A percentile compares a stretch with the other conserved stretches of the same genome.
These are phyloP conservation scores for Oscheius sp. DNA, from an alignment of 2,888 invertebrate species.

Conservation along the genomic window DNA sequence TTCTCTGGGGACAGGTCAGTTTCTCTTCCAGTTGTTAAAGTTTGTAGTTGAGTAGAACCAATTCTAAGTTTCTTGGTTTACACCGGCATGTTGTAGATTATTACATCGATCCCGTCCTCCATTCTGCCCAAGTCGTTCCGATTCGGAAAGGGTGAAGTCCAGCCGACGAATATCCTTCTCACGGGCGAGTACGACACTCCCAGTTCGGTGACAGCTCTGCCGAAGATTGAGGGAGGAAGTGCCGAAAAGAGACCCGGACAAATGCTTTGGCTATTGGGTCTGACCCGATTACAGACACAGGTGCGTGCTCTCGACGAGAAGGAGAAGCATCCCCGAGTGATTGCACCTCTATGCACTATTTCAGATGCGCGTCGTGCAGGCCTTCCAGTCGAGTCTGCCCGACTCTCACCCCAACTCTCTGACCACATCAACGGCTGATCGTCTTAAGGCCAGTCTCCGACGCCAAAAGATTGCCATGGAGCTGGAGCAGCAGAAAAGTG, in stretches of 20 bases:
- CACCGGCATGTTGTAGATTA: slow-evolving; percentile 54
- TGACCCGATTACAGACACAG: slow-evolving; percentile 72
- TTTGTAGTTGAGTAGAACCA: not conserved
- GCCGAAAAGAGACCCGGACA: slow-evolving; percentile 66
- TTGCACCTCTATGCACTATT: slow-evolving; percentile 42
- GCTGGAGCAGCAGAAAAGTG: slow-evolving; percentile 70
- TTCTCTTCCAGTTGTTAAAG: not conserved
- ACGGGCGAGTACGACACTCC: slow-evolving; percentile 63
- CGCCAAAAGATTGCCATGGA: slow-evolving; percentile 71
- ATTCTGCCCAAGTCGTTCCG: slow-evolving; percentile 70
- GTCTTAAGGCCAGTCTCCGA: slow-evolving; percentile 69
- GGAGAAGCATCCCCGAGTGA: slow-evolving; percentile 8
- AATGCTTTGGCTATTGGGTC: slow-evolving; percentile 69
- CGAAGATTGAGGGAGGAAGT: slow-evolving; percentile 39
- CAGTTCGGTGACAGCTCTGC: slow-evolving; percentile 39
- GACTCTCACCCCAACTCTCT: slow-evolving; percentile 69
- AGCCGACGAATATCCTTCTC: slow-evolving; percentile 70
- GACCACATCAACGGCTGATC: slow-evolving; percentile 70
- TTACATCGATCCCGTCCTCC: slow-evolving; percentile 68
- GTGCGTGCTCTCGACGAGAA: slow-evolving; percentile 40
- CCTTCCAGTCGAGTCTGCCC: slow-evolving; percentile 69
- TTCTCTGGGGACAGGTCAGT: slow-evolving; percentile 93
- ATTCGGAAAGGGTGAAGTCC: slow-evolving; percentile 70
- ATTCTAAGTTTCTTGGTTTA: slow-evolving; percentile 6
- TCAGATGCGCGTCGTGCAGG: slow-evolving; percentile 72